Percentiles rank a stretch among this genome's conserved stretches.
These are phyloP conservation scores for Mirza zaza DNA, from an alignment of 2,113 vertebrate species.

Conservation along the genomic window DNA sequence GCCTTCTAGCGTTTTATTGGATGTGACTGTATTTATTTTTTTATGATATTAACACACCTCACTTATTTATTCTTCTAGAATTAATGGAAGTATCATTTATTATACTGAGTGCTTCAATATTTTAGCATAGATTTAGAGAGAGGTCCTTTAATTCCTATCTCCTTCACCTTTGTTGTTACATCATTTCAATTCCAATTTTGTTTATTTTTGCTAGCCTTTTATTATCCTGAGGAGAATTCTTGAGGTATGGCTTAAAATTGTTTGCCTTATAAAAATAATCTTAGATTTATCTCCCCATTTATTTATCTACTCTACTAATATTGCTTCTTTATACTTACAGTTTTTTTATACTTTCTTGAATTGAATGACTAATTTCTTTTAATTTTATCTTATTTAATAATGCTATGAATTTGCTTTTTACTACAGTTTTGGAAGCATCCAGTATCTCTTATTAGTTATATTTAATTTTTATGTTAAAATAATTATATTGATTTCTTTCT, in stretches of 20 bases:
- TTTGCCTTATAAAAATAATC: background rate
- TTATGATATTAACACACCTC: background rate
- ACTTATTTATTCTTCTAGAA: background rate
- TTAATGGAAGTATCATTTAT: background rate
- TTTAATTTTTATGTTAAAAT: slow-evolving; percentile 11
- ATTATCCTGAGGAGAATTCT: background rate
- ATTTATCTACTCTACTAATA: background rate
- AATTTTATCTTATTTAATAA: slow-evolving; percentile 4
- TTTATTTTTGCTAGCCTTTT: background rate
- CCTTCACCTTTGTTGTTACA: background rate
- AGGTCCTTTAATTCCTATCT: background rate
- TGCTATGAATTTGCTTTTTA: slow-evolving; percentile 68
- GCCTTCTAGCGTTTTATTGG: background rate
- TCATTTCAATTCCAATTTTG: background rate
- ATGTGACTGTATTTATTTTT: background rate
- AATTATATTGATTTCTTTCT: background rate
- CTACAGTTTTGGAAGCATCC: slow-evolving; percentile 69
- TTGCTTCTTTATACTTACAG: background rate
- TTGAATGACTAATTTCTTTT: background rate
- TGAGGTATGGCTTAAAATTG: background rate
- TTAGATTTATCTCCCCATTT: background rate
- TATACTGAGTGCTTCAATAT: background rate
- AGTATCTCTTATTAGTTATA: background rate
- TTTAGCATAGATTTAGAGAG: background rate
- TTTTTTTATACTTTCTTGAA: background rate